A percentile compares a stretch with the other conserved stretches of the same genome.
These are phyloP conservation scores for Portunus trituberculatus DNA, from an alignment of 1,140 invertebrate species.

Conservation along the genomic window DNA sequence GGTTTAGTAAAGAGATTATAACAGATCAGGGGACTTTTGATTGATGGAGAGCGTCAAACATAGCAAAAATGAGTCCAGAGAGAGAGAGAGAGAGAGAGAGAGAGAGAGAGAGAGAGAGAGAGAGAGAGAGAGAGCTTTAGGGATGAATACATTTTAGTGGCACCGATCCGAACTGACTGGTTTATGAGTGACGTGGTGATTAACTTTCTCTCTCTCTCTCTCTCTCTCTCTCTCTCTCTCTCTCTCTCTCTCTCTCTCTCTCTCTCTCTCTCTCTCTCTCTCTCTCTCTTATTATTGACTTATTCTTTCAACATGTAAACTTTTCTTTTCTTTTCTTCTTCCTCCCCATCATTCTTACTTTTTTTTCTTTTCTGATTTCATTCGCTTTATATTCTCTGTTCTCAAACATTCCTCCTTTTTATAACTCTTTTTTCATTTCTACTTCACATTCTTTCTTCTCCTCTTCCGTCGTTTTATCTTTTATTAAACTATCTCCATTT, in stretches of 20 bases:
- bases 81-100: background rate
- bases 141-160: background rate
- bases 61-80: too few species aligned
- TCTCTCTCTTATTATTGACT: background rate
- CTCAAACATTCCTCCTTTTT: too few species aligned
- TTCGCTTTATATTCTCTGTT: too few species aligned
- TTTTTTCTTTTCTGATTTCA: too few species aligned
- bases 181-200: background rate
- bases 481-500: too few species aligned
- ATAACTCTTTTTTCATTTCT: too few species aligned
- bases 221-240: background rate
- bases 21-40: too few species aligned
- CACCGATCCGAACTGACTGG: background rate
- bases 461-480: too few species aligned
- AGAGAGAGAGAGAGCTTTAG: background rate
- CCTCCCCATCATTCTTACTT: background rate
- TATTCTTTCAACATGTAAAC: background rate
- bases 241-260: background rate
- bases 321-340: background rate
- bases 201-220: constrained; percentile 9
- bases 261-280: constrained; percentile 25
- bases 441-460: too few species aligned
- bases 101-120: constrained; percentile 34
- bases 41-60: too few species aligned
- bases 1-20: too few species aligned